phyloP scores from a whole-genome alignment of 2,888 invertebrate genomes.

The Drosophila acutilabella region DNA sequence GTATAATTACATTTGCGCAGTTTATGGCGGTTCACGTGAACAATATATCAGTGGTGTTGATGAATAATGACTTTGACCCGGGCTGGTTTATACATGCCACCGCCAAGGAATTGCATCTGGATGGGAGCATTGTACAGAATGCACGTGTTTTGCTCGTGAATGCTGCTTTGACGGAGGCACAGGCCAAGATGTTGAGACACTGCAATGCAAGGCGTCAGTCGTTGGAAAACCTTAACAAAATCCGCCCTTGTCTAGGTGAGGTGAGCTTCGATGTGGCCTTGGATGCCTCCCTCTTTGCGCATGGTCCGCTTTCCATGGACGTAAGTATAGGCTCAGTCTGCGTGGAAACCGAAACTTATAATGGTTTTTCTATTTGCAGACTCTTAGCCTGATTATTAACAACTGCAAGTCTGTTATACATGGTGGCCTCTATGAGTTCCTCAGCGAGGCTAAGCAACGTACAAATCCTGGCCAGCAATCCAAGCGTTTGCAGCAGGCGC shows the following conservation, averaged over 20 bases:
- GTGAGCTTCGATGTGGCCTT: constrained; percentile 90
- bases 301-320: constrained; percentile 94
- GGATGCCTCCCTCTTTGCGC: constrained; percentile 92
- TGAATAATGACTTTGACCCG: constrained; percentile 87
- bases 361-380: constrained; percentile 65
- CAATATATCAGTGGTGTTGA: constrained; percentile 88
- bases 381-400: constrained; percentile 85
- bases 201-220: constrained; percentile 83
- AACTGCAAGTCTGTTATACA: constrained; percentile 86
- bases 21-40: constrained; percentile 94
- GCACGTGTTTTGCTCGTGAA: constrained; percentile 90
- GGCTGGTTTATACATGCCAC: constrained; percentile 90
- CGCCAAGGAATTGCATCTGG: constrained; percentile 89
- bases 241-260: constrained; percentile 90
- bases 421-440: constrained; percentile 86
- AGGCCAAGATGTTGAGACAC: constrained; percentile 85
- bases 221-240: constrained; percentile 85
- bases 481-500: constrained; percentile 25
- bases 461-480: constrained; percentile 64
- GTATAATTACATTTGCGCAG: constrained; percentile 94
- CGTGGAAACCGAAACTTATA: background rate
- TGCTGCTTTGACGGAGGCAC: constrained; percentile 89
- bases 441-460: constrained; percentile 84
- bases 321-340: constrained; percentile 84
- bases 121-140: constrained; percentile 89